Evolutionary conservation across 2,797 vertebrate species (phyloP), one percentile per base, ranked within the genome.

Genomic region (Forpus xanthops): DNA sequence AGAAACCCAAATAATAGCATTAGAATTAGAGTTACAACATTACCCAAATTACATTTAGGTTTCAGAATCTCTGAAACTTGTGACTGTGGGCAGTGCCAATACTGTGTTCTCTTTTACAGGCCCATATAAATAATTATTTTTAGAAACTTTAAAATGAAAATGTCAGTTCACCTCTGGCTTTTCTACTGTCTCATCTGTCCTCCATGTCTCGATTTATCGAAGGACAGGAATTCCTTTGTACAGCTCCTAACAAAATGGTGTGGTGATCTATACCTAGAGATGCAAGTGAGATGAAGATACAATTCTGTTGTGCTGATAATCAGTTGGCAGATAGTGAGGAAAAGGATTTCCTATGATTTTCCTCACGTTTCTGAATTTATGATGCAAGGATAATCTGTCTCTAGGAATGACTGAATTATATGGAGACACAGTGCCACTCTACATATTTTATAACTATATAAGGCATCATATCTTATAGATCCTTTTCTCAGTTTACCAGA

Each of bases 81-180:
- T 74, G 25, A 33, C 11, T 73, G 12, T 52, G 87, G 7, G 3
- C 28, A 56, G 11, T 62, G 24, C 5, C 65, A 65, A 67, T 52
- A n/a, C 7, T 49, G 7, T 44, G 15, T 28, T 50, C 10, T 83
- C 30, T 71, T 64, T 66, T 66, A 74, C 85, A 85, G 30, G 7
- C 50, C 8, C 12, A 50, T 17, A 77, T 23, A 50, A 90, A 76
- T 47, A 0, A 55, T 42, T 4, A 1, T 2, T 19, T 27, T 31
- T 33, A 27, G 23, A 27, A 65, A 62, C 21, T 64, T 11, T 33
- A 25, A 75, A 80, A 70, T 8, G 67, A n/a, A 91, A 62, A 30
- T 42, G 5, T n/a, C 14, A 44, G 28, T 44, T 74, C 1, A 1
- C 65, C 19, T 60, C 4, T 2, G 13, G 1, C 0, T 3, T 53